Evolutionary conservation across 2,113 vertebrate species (phyloP).

Genomic region (Dendropsophus ebraccatus): DNA sequence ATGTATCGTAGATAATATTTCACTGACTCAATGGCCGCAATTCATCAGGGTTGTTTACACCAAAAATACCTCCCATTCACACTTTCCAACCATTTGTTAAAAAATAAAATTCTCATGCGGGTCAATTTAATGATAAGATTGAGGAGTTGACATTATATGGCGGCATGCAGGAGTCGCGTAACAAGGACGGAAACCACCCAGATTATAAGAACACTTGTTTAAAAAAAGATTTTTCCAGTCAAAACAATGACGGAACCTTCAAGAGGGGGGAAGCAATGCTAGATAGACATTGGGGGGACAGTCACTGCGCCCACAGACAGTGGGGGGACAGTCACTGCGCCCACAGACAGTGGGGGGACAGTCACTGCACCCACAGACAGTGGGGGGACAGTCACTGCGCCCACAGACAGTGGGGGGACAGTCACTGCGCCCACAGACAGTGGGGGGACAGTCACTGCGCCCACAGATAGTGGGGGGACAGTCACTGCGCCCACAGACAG

Average conservation of each 20-base stretch:
- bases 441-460: no score
- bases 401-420: no score
- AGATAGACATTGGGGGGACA: no score
- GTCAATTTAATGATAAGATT: constrained; percentile 20
- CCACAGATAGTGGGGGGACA: no score
- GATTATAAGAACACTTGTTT: not conserved
- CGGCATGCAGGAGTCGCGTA: not conserved
- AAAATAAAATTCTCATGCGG: not conserved
- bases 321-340: no score
- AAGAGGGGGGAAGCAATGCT: no score
- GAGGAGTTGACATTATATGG: constrained; percentile 18
- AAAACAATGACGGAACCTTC: not conserved
- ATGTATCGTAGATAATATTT: constrained; percentile 46
- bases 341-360: no score
- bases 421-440: no score
- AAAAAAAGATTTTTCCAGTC: not conserved
- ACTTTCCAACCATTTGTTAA: constrained; percentile 30
- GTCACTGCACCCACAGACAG: no score
- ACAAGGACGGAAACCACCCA: constrained; percentile 1
- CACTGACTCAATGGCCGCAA: constrained; percentile 33
- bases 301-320: no score
- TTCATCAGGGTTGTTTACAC: constrained; percentile 51
- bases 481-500: no score
- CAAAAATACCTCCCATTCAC: constrained; percentile 34
- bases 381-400: no score